Evolutionary conservation across 2,888 invertebrate species (phyloP).

Genomic region (Incurvaria masculella): DNA sequence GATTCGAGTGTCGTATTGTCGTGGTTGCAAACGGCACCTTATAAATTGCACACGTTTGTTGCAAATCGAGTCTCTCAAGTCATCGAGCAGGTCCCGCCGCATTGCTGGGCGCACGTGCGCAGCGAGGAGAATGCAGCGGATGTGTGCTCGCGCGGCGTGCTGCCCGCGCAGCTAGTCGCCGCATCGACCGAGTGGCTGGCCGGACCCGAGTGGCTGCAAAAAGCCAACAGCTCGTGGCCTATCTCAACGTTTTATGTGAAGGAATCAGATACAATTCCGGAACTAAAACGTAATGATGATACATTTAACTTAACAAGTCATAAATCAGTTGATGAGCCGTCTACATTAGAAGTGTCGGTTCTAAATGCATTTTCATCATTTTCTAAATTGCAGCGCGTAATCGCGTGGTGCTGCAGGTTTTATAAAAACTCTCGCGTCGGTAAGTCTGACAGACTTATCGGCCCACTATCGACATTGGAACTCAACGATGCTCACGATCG

Average conservation of each 20-base stretch:
- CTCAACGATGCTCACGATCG: constrained; percentile 1
- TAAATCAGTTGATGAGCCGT: background rate
- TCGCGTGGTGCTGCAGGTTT: background rate
- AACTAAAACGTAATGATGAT: background rate
- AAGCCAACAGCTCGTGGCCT: constrained; percentile 5
- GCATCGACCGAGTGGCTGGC: constrained; percentile 16
- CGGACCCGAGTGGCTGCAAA: constrained; percentile 15
- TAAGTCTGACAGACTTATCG: background rate
- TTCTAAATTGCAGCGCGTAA: background rate
- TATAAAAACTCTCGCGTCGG: background rate
- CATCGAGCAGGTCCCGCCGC: constrained; percentile 9
- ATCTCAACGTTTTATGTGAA: background rate
- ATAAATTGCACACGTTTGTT: constrained; percentile 14
- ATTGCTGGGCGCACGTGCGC: constrained; percentile 16
- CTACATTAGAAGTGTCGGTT: background rate
- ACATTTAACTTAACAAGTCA: background rate
- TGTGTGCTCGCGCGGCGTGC: constrained; percentile 15
- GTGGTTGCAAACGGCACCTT: constrained; percentile 14
- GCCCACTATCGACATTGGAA: constrained; percentile 2
- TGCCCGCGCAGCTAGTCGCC: constrained; percentile 10
- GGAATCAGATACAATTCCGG: background rate
- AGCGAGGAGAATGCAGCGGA: constrained; percentile 17
- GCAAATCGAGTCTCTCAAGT: constrained; percentile 17
- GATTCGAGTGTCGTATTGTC: constrained; percentile 14
- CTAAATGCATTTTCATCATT: background rate